Base-by-base conservation (phyloP, 2,888 invertebrate species). In the Exephanes ischioxanthus region DNA sequence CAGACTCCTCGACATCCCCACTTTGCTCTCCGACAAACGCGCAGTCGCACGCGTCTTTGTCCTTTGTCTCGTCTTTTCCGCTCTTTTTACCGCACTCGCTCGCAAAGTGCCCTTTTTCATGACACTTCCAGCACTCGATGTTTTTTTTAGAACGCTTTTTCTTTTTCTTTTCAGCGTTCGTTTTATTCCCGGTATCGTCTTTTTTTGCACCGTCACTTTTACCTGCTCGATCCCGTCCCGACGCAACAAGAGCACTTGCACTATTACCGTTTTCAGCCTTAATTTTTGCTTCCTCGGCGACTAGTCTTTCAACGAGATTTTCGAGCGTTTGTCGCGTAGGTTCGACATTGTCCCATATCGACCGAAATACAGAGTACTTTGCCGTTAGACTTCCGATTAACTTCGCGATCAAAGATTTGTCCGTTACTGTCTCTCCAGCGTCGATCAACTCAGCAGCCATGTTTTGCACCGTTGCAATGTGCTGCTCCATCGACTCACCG, bases 381-480 rank as follows among this genome's bases (percentile, higher is more conserved):
- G 80, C 58, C 68, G 84, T 6, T 33, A 84, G 30, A 75, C 84
- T 80, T 2, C 63, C 75, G 19, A 84, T 51, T 16, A 80, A 19
- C 14, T 84, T 83, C 4, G 80, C 83, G 11, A 6, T 14, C 30
- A 83, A 19, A 9, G 61, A 66, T 75, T 68, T 83, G 11, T 86
- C 80, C 30, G 86, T 14, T 19, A 83, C 58, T 1, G 22, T 78
- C 53, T 83, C 83, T 0, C 78, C 77, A 30, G 67, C 6, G 51
- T 83, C 71, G 51, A 66, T 58, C 30, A 86, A 72, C 1, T 55
- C 63, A n/a, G 70, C 75, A 2, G 75, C 81, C 83, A 86, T 84
- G 55, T 84, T 86, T 30, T 75, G 70, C 70, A 86, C 72, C n/a
- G 30, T n/a, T 58, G 79, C 75, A 41, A 86, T 76, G 58, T 84